These are phyloP conservation scores for Donacobius atricapilla DNA, from an alignment of 2,113 vertebrate species.

Conservation along the genomic window DNA sequence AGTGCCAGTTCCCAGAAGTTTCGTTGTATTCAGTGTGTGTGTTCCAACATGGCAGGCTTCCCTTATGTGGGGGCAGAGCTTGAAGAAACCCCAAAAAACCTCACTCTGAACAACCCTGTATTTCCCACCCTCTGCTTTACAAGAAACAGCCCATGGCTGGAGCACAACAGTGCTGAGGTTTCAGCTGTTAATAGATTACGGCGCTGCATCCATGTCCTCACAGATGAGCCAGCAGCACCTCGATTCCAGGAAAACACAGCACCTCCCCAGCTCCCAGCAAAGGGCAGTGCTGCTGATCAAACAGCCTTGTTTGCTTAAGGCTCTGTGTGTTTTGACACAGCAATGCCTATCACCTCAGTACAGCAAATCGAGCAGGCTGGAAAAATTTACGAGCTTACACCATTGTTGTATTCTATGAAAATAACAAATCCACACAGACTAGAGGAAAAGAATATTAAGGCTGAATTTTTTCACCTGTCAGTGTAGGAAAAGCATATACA, in stretches of 20 bases:
- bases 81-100: background rate
- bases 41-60: fast-evolving
- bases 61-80: fast-evolving
- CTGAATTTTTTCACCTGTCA: background rate
- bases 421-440: background rate
- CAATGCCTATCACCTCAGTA: background rate
- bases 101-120: background rate
- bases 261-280: background rate
- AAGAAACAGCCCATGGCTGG: background rate
- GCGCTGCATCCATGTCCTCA: background rate
- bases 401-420: background rate
- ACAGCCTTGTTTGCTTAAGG: constrained; percentile 46
- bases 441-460: background rate
- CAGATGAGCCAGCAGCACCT: background rate
- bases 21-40: too few species aligned
- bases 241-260: background rate
- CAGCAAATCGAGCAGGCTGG: background rate
- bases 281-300: constrained; percentile 21
- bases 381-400: background rate
- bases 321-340: background rate
- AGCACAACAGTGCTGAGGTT: background rate
- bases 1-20: background rate
- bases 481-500: background rate
- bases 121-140: background rate
- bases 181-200: background rate